A percentile compares a stretch with the other conserved stretches of the same genome.
Conservation (phyloP, 2,888 invertebrate genomes). For the Aethes cnicana region DNA sequence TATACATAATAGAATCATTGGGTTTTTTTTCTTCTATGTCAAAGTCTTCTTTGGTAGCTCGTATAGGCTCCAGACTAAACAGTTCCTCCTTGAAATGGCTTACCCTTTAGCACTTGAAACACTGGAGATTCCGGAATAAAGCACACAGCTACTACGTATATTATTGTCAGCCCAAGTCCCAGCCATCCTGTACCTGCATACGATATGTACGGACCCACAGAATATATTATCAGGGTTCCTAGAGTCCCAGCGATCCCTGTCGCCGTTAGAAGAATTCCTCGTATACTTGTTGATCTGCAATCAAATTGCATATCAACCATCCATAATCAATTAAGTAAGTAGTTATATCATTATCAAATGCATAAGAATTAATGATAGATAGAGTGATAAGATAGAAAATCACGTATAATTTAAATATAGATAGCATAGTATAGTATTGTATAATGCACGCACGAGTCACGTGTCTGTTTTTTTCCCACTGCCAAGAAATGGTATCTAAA, state of each 20-base stretch:
- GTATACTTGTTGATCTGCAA: slow-evolving; percentile 50
- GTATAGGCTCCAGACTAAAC: no score
- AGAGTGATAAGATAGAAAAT: no score
- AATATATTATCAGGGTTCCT: slow-evolving; percentile 43
- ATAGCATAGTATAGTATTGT: no score
- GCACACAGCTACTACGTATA: slow-evolving; percentile 37
- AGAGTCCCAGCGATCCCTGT: slow-evolving; percentile 43
- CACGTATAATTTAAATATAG: no score
- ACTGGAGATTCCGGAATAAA: slow-evolving; percentile 52
- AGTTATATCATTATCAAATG: no score
- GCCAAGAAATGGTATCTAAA: no score
- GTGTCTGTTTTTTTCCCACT: no score
- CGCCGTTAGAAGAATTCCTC: slow-evolving; percentile 47
- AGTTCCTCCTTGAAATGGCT: no score
- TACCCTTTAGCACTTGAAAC: slow-evolving; percentile 48
- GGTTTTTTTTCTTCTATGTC: neutral
- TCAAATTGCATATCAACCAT: neutral
- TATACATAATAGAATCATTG: no score
- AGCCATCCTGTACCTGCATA: slow-evolving; percentile 41
- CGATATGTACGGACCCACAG: slow-evolving; percentile 43
- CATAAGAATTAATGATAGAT: no score
- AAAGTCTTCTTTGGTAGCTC: no score
- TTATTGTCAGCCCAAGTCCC: slow-evolving; percentile 35
- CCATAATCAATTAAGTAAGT: slow-evolving; percentile 1
- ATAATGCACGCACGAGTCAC: no score